Percentiles rank a stretch among this genome's conserved stretches.
Evolutionary conservation across 2,888 invertebrate genomes (phyloP).

Genomic region (Penaeus monodon): DNA sequence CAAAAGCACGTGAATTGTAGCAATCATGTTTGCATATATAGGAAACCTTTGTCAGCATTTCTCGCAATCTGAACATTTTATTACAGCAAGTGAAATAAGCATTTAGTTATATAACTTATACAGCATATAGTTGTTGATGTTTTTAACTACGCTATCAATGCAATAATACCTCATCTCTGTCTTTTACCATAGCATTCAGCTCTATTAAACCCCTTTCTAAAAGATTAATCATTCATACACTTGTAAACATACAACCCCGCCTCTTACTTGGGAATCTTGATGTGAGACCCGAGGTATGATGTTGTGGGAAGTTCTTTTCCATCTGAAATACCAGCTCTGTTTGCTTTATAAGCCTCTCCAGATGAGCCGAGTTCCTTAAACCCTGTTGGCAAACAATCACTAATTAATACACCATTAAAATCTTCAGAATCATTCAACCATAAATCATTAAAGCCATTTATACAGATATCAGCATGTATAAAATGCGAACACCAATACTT

Average conservation of each 20-base stretch:
- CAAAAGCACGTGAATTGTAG: conserved; percentile 44
- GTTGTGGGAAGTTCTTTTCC: conserved; percentile 61
- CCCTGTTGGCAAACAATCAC: conserved; percentile 67
- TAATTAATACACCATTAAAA: not conserved
- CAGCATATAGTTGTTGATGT: not conserved
- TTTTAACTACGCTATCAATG: not conserved
- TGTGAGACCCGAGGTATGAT: conserved; percentile 36
- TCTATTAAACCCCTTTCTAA: conserved; percentile 1
- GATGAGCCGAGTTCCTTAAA: conserved; percentile 75
- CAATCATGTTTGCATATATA: conserved; percentile 45
- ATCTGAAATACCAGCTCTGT: conserved; percentile 68
- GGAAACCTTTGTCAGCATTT: conserved; percentile 37
- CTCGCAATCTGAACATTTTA: conserved; percentile 18
- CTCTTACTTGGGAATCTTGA: conserved; percentile 30
- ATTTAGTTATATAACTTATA: not conserved
- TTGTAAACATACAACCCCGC: no score
- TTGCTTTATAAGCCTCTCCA: conserved; percentile 74
- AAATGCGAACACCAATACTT: no score
- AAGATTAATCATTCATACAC: no score
- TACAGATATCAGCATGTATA: no score
- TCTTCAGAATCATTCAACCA: no score
- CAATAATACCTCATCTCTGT: no score
- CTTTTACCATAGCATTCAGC: not conserved
- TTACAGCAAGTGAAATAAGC: not conserved
- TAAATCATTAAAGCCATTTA: no score